Percentiles rank a stretch among this genome's conserved stretches.
Evolutionary conservation across 1,140 invertebrate species (phyloP).

Genomic region (Sitodiplosis mosellana): DNA sequence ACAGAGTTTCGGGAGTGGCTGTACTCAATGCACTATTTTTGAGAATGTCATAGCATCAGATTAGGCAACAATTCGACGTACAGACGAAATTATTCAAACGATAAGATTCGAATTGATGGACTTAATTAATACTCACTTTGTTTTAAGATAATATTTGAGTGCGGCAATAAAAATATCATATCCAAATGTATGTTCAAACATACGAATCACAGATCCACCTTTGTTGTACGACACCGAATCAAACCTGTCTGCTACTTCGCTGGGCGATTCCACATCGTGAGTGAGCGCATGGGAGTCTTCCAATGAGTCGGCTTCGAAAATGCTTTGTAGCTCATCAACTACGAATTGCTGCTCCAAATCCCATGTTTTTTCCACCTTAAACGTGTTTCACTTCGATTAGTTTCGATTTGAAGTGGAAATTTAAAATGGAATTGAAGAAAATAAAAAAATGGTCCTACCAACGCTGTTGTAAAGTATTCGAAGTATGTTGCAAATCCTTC

Average conservation of each 20-base stretch:
- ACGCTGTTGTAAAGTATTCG: conserved; percentile 43
- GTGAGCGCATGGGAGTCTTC: conserved; percentile 40
- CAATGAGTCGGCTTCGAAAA: conserved; percentile 42
- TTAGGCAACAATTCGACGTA: background rate
- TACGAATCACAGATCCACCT: conserved; percentile 48
- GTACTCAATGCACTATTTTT: conserved; percentile 30
- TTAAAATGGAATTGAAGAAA: conserved; percentile 3
- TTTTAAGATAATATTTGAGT: conserved; percentile 31
- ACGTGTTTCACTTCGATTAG: conserved; percentile 6
- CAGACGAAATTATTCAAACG: background rate
- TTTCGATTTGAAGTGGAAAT: background rate
- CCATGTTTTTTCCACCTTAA: conserved; percentile 29
- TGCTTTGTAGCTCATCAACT: conserved; percentile 39
- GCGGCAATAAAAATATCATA: conserved; percentile 37
- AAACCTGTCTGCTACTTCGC: conserved; percentile 33
- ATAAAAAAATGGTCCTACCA: conserved; percentile 11
- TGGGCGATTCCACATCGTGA: conserved; percentile 27
- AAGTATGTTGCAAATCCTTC: conserved; percentile 41
- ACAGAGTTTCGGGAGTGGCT: conserved; percentile 38
- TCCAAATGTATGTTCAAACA: conserved; percentile 56
- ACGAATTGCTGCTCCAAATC: conserved; percentile 36
- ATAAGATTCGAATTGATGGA: background rate
- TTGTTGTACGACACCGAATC: conserved; percentile 40
- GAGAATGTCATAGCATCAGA: background rate
- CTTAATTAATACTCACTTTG: conserved; percentile 24